Conservation (phyloP, 2,797 vertebrate genomes). For the Aselliscus stoliczkanus region DNA sequence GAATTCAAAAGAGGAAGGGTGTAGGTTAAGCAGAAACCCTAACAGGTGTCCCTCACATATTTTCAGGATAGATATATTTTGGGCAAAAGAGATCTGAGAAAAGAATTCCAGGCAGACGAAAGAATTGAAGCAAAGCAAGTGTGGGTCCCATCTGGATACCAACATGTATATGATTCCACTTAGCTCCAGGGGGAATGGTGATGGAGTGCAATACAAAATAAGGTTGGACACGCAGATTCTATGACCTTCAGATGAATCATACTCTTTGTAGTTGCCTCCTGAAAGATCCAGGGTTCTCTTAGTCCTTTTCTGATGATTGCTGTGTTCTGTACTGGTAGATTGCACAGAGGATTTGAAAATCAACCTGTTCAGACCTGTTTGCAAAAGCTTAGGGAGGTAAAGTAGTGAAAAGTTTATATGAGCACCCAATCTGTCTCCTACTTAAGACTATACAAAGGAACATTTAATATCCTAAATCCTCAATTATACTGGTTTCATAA, state of each 20-base stretch:
- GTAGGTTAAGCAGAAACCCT: neutral
- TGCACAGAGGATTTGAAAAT: conserved; percentile 42
- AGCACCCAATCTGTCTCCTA: neutral
- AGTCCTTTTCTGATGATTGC: neutral
- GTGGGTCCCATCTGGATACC: neutral
- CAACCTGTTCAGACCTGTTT: conserved; percentile 46
- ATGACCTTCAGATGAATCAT: neutral
- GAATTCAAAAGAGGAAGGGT: neutral
- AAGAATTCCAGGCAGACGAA: neutral
- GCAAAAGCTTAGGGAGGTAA: conserved; percentile 35
- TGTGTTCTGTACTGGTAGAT: neutral
- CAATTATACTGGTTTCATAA: conserved; percentile 11
- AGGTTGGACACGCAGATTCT: neutral
- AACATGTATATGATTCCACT: neutral
- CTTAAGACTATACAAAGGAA: neutral
- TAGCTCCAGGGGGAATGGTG: neutral
- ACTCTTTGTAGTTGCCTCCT: neutral
- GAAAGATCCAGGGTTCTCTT: neutral
- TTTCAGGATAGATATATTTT: neutral
- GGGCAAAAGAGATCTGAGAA: neutral
- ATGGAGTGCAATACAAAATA: neutral
- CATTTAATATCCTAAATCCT: conserved; percentile 25
- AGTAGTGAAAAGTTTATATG: neutral
- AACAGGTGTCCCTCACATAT: neutral
- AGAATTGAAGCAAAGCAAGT: neutral